phyloP scores from a whole-genome alignment of 2,888 invertebrate species.

The Lithophane socia region DNA sequence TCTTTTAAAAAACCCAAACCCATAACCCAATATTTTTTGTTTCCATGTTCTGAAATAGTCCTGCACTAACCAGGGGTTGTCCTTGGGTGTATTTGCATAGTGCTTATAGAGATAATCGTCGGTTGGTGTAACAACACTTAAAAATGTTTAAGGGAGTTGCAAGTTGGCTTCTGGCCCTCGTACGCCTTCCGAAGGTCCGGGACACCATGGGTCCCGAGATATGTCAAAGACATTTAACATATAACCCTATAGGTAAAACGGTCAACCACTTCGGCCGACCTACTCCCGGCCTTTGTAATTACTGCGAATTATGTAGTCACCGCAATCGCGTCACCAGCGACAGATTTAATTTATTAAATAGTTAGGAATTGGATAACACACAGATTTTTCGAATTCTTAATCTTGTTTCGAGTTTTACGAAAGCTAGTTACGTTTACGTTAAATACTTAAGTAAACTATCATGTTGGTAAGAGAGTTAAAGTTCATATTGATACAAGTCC shows the following conservation, averaged over 20 bases:
- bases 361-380: neutral
- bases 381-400: neutral
- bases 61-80: too few species aligned
- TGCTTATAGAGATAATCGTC: too few species aligned
- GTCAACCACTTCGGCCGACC: neutral
- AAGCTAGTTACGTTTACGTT: neutral
- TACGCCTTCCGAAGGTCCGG: neutral
- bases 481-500: too few species aligned
- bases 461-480: neutral
- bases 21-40: too few species aligned
- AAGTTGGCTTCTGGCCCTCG: neutral
- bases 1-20: too few species aligned
- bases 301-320: neutral
- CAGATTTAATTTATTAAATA: neutral
- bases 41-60: too few species aligned
- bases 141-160: neutral
- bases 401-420: neutral
- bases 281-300: neutral
- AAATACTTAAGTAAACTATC: neutral
- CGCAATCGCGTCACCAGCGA: too few species aligned
- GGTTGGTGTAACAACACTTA: too few species aligned
- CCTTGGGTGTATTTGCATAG: too few species aligned
- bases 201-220: neutral
- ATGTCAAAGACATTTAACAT: neutral
- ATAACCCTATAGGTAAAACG: neutral